These are phyloP conservation scores for Seladonia tumulorum DNA, from an alignment of 2,888 invertebrate genomes.

Conservation along the genomic window DNA sequence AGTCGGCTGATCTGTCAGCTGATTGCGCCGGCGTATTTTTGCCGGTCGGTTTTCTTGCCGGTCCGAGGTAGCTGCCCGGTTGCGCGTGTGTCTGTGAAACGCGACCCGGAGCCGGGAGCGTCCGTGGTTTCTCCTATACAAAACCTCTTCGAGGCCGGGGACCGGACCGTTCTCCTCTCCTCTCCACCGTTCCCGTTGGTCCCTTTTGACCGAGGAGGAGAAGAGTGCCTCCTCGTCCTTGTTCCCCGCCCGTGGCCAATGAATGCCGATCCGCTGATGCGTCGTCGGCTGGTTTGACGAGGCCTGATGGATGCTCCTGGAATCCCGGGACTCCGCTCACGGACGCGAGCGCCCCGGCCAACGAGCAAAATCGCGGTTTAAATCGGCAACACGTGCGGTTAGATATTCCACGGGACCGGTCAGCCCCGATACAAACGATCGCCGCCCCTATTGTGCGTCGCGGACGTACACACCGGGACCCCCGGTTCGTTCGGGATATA, in stretches of 20 bases:
- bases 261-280: conserved; percentile 83
- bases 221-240: conserved; percentile 42
- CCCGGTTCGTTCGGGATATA: conserved; percentile 62
- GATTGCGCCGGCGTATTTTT: conserved; percentile 78
- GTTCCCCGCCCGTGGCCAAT: conserved; percentile 72
- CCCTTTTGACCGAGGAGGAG: conserved; percentile 7
- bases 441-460: conserved; percentile 76
- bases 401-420: conserved; percentile 68
- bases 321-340: conserved; percentile 78
- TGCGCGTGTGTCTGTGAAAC: conserved; percentile 52
- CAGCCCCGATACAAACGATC: conserved; percentile 76
- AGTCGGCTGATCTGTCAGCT: conserved; percentile 78
- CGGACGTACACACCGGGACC: conserved; percentile 52
- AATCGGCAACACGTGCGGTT: conserved; percentile 79
- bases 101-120: conserved; percentile 46
- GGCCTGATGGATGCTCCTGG: conserved; percentile 83
- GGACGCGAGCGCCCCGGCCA: conserved; percentile 73
- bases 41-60: conserved; percentile 68
- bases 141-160: conserved; percentile 44
- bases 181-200: conserved; percentile 13
- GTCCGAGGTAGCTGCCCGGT: conserved; percentile 62
- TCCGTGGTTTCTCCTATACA: conserved; percentile 63
- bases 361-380: conserved; percentile 82
- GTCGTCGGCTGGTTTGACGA: conserved; percentile 84
- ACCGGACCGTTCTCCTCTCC: background rate